Evolutionary conservation across 2,888 invertebrate genomes (phyloP), one percentile per base, ranked within the genome.

Genomic region (Drosophila subquinaria): DNA sequence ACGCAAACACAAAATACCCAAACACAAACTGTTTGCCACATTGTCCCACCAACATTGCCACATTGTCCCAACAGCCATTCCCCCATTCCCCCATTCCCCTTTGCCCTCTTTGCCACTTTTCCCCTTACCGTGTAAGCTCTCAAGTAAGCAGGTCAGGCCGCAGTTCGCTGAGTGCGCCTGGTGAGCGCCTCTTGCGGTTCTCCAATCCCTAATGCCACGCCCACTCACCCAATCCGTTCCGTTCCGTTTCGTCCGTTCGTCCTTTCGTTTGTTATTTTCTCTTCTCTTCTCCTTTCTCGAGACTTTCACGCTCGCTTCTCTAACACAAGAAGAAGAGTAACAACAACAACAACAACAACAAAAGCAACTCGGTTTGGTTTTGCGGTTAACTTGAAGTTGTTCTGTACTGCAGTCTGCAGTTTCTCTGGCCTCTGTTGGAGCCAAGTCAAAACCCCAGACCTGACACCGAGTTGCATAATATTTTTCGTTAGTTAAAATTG

Each of bases 61-160:
- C 79, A 79, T 69, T 85, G 66, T 63, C 67, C 69, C 69, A 63
- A 60, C 73, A 56, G 48, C 23, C 38, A n/a, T 27, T 30, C 11
- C 35, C 17, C 35, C 38, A n/a, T 27, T 30, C 11, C 35, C 17
- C 35, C 4, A n/a, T 17, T 4, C 17, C 47, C 8, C 38, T 4
- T 11, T 33, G 9, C n/a, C 67, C 30, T 17, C 1, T 8, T 8
- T 11, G 10, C 20, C n/a, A 13, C 9, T 9, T 36, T 27, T 20
- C 4, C 0, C 4, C 11, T 6, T 27, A 30, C 56, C 52, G 74
- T 55, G 38, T 52, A 15, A 67, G 76, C 69, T 69, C 63, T 60
- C 71, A 72, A 89, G 88, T 89, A 84, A 84, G 85, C 88, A 84
- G 83, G 83, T 84, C 83, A 84, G 76, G 66, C 82, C 82, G 76